Base-by-base conservation (phyloP, 2,888 invertebrate species). In the Fissipunctia ypsillon region DNA sequence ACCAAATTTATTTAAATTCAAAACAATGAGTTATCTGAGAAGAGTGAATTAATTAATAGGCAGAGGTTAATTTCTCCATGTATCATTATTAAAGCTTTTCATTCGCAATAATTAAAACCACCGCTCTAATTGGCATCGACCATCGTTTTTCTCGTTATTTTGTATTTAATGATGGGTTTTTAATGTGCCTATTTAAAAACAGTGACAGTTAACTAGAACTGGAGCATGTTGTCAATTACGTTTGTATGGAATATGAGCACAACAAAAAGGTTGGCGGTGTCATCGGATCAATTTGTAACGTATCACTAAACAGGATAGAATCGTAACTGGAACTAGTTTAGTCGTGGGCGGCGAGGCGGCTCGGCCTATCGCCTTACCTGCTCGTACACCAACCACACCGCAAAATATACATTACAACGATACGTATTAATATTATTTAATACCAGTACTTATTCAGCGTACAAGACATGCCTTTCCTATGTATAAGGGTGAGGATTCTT, bases 271-370 rank as follows among this genome's bases (percentile, higher is more conserved):
- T 90, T 91, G 90, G 85, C 84, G 84, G 88, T 92, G 91, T 91
- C 92, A 89, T 88, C 89, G 87, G 88, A 89, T 93, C 89, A 91
- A 93, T 93, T 93, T 92, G 92, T 91, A 90, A 90, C 91, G 91
- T 92, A 92, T 93, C 91, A 91, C 85, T 91, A 90, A 88, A 88
- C 90, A 90, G 88, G 86, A 88, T 90, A 89, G 91, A 88, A 90
- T 90, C 86, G 90, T 90, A 91, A 93, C 90, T 88, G 83, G 88
- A 91, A 86, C 89, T 89, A 86, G 90, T 87, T 86, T 83, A 86
- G 88, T 86, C 88, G 91, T 91, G 93, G 90, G 91, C 89, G 91
- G 89, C 88, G 92, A 90, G 86, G 90, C 91, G 91, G 90, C 89
- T 88, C 91, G 85, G 48, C 80, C 86, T 92, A 92, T 94, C 92